Evolutionary conservation across 1,140 invertebrate species (phyloP), one percentile per base, ranked within the genome.

Genomic region (Triops longicaudatus): DNA sequence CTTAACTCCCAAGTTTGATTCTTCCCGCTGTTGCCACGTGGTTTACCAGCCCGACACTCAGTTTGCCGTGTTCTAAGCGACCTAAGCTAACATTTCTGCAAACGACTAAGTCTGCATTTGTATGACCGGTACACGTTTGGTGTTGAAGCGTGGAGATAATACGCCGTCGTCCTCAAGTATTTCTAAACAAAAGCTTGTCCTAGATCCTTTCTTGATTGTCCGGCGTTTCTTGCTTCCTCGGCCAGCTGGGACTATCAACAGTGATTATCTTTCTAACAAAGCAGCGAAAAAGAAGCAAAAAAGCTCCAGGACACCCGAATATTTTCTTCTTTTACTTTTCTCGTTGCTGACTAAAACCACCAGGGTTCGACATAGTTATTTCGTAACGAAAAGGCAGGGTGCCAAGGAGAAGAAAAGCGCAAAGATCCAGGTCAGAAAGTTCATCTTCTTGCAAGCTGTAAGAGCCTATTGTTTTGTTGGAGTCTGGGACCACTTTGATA

Each of bases 201-300:
- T 14, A 63, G 50, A 63, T 63, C 50, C 50, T 63, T 63, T 63
- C 50, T 63, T 63, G 50, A 63, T 63, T 63, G 50, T 63, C 50
- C 22, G 14, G 50, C 17, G 50, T 22, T 22, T 22, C 50, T 22
- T 63, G 14, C 22, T 63, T 22, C 22, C 50, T 14, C 17, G 50
- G 50, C 50, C 17, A n/a, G 50, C 50, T 63, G 50, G 50, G 22
- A 22, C 50, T 63, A 63, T 63, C 50, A 63, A 63, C 17, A 63
- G 50, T 63, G 22, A 63, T 63, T 63, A 63, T 63, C 50, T 63
- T 63, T 63, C 22, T 63, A 17, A 11, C 43, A 44, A 44, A 44
- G 4, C 11, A 44, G n/a, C n/a, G 31, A 63, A n/a, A 63, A 5
- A 1, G 50, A 2, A 63, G 50, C 10, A n/a, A 37, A 37, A 37